Base-by-base conservation (phyloP, 2,888 invertebrate genomes). In the Metallyticus violacea region DNA sequence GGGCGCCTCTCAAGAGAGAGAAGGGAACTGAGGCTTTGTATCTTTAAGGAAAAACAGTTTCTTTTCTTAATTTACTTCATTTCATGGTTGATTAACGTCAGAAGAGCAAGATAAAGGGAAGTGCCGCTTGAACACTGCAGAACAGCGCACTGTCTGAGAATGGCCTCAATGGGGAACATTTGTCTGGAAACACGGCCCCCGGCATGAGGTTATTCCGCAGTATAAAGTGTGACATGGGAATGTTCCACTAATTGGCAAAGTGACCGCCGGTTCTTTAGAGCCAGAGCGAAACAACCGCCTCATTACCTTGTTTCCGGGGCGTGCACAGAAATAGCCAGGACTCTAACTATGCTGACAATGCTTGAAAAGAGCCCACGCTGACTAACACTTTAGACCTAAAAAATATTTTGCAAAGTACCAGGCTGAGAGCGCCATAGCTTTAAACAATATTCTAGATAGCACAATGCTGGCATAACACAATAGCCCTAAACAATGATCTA, bases 11-110 rank as follows among this genome's bases (percentile, higher is more conserved):
- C 40, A 9, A n/a, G 40, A 15, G 40, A 2, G 30, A n/a, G n/a
- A n/a, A n/a, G n/a, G n/a, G n/a, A n/a, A n/a, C n/a, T n/a, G n/a
- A 30, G 7, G 4, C 40, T 40, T 40, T 40, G 40, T 40, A 5
- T 40, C 40, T 40, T 40, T 40, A 9, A 40, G 40, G 7, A 40
- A 62, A 15, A 62, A 62, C 40, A 15, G 76, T 82, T 82, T 82
- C 82, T 82, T 82, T 82, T 77, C 85, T 87, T 87, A 88, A 88
- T 88, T 88, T 88, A 62, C 86, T 88, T 88, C 88, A 87, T 88
- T 88, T 88, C 87, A 88, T 81, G 88, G 85, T 87, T 87, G 88
- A 88, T 88, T 88, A 88, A 80, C 79, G 30, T 22, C 15, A 62
- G 26, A 76, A 77, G n/a, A n/a, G 6, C 40, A 9, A 15, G 7